phyloP scores from a whole-genome alignment of 2,113 vertebrate genomes.

The Archilochus colubris region DNA sequence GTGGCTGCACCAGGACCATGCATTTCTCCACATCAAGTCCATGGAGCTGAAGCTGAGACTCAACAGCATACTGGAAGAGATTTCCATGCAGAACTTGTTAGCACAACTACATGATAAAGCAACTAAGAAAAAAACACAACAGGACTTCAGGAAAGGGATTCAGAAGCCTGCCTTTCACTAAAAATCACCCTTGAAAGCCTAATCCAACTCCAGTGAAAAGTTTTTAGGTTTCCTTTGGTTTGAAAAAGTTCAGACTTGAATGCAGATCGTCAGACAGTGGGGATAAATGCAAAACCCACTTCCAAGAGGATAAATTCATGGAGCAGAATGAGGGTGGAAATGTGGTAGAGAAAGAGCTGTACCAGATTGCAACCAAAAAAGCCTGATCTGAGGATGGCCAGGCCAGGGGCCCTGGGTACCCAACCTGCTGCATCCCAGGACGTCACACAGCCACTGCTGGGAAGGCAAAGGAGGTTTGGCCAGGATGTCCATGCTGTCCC shows the following conservation, averaged over 20 bases:
- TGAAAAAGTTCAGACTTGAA: background rate
- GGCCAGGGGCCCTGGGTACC: too few relatives aligned
- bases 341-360: background rate
- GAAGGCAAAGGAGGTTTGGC: accelerated
- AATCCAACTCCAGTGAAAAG: background rate
- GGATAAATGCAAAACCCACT: background rate
- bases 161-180: background rate
- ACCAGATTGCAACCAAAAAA: background rate
- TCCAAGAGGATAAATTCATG: background rate
- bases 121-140: background rate
- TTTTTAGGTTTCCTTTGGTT: background rate
- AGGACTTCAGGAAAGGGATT: background rate
- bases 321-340: background rate
- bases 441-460: background rate
- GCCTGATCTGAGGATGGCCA: background rate
- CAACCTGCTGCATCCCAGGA: background rate
- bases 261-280: background rate
- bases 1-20: slow-evolving; percentile 84
- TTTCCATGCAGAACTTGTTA: background rate
- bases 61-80: slow-evolving; percentile 86
- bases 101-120: background rate
- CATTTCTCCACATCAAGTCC: slow-evolving; percentile 81
- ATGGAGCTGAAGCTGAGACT: slow-evolving; percentile 88
- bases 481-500: background rate
- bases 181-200: background rate